These are phyloP conservation scores for Crossocerus cetratus DNA, from an alignment of 2,888 invertebrate species.

Conservation along the genomic window DNA sequence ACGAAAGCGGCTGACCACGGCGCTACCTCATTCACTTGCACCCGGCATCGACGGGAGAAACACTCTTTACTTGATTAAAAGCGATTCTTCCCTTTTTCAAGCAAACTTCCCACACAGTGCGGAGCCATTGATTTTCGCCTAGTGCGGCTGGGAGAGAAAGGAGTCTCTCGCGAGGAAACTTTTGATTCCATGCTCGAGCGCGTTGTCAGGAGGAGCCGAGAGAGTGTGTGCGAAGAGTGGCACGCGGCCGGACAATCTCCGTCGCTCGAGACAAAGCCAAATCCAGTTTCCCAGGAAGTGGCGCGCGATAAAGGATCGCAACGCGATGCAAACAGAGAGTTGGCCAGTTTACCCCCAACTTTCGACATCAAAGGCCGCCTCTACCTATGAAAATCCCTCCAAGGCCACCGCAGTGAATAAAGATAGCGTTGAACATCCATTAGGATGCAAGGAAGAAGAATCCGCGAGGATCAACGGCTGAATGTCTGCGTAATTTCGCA, in stretches of 20 bases:
- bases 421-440: too few species aligned
- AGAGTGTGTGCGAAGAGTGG: not conserved
- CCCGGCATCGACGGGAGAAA: not conserved
- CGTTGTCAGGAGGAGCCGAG: not conserved
- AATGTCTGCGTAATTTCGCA: constrained; percentile 23
- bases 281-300: not conserved
- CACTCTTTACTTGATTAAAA: not conserved
- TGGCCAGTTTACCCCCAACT: too few species aligned
- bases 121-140: not conserved
- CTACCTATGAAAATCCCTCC: too few species aligned
- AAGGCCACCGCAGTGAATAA: too few species aligned
- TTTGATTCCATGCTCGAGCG: not conserved
- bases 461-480: not conserved
- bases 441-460: constrained; percentile 5
- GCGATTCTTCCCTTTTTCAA: not conserved
- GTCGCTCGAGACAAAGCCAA: not conserved
- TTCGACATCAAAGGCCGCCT: too few species aligned
- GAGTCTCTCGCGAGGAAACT: not conserved
- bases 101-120: not conserved
- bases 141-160: not conserved
- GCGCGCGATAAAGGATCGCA: too few species aligned
- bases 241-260: not conserved
- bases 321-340: too few species aligned
- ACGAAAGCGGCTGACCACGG: too few species aligned
- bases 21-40: too few species aligned